Evolutionary conservation across 2,888 invertebrate genomes (phyloP).

Genomic region (Geophilus truncorum): DNA sequence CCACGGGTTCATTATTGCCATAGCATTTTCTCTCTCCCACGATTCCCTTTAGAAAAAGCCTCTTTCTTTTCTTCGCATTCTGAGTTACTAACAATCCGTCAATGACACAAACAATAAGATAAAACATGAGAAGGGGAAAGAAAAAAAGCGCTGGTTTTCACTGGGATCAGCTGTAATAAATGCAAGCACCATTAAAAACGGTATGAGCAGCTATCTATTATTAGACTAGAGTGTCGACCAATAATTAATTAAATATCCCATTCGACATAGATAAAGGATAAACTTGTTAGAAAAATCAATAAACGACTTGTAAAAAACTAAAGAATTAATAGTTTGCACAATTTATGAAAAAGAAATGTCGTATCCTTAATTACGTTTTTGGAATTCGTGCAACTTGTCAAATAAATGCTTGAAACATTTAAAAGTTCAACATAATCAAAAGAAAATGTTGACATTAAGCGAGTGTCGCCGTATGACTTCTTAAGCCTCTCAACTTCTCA

Average conservation of each 20-base stretch:
- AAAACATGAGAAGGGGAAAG: not conserved
- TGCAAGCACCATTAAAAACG: not conserved
- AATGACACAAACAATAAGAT: slow-evolving; percentile 21
- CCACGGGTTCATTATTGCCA: not conserved
- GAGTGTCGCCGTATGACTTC: no score
- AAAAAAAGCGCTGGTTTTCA: not conserved
- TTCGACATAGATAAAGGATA: no score
- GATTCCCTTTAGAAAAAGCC: not conserved
- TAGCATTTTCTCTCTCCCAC: not conserved
- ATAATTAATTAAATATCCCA: no score
- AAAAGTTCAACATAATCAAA: no score
- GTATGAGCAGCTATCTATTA: not conserved
- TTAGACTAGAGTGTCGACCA: no score
- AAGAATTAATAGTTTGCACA: no score
- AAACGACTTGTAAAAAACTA: no score
- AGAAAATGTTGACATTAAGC: not conserved
- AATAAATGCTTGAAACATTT: no score
- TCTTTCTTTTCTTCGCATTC: not conserved
- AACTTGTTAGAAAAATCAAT: no score
- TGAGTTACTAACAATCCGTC: not conserved
- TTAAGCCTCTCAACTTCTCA: not conserved
- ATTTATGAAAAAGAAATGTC: no score
- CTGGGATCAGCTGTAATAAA: not conserved
- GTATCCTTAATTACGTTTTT: no score
- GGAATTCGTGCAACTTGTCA: no score